phyloP scores from a whole-genome alignment of 2,888 invertebrate genomes.

The Rosalia funebris region DNA sequence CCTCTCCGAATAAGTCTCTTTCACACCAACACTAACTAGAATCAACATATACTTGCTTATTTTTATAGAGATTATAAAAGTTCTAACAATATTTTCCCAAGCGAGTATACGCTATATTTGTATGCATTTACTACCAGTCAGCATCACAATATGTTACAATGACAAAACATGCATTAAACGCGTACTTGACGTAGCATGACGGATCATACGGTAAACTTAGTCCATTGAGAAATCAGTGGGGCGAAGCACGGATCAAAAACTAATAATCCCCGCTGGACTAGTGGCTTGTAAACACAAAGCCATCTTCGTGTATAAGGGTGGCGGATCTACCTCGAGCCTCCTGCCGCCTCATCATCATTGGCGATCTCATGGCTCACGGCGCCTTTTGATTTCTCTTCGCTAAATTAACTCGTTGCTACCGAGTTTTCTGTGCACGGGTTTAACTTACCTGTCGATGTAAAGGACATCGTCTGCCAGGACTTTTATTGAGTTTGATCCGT shows the following conservation, averaged over 20 bases:
- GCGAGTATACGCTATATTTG: constrained; percentile 1
- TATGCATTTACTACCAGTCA: constrained; percentile 24
- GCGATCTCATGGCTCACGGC: constrained; percentile 30
- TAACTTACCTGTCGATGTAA: constrained; percentile 17
- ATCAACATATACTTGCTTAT: neutral
- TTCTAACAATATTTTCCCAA: constrained; percentile 35
- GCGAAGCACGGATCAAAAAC: constrained; percentile 42
- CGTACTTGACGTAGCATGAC: constrained; percentile 51
- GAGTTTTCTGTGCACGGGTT: constrained; percentile 2
- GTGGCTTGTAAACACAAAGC: constrained; percentile 53
- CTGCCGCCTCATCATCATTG: constrained; percentile 13
- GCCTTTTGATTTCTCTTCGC: constrained; percentile 35
- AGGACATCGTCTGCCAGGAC: constrained; percentile 4
- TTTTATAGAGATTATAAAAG: constrained; percentile 20
- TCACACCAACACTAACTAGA: neutral
- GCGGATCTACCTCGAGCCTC: constrained; percentile 28
- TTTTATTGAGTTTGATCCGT: constrained; percentile 19
- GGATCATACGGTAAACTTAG: constrained; percentile 51
- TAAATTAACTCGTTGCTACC: constrained; percentile 37
- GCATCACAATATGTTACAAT: constrained; percentile 46
- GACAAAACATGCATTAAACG: constrained; percentile 35
- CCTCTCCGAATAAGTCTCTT: too few species aligned
- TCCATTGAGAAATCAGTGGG: constrained; percentile 44
- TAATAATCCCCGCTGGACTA: constrained; percentile 51
- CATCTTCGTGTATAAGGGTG: constrained; percentile 24